Evolutionary conservation across 2,888 invertebrate species (phyloP).

Genomic region (Metopia argyrocephala): DNA sequence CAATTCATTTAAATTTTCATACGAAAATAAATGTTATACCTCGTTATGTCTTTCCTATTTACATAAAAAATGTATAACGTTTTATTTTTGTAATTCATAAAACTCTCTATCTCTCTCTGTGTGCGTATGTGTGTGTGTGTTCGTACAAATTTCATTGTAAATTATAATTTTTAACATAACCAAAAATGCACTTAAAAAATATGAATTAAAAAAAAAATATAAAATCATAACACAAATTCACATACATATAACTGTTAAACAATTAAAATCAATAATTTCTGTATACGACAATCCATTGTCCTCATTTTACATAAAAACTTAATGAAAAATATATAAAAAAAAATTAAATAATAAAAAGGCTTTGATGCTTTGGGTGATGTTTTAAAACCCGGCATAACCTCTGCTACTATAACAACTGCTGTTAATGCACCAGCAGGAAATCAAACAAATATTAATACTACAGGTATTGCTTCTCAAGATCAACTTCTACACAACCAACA

Average conservation of each 20-base stretch:
- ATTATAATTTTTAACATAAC: slow-evolving; percentile 20
- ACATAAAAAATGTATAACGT: slow-evolving; percentile 4
- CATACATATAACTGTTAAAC: slow-evolving; percentile 27
- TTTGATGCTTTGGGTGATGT: slow-evolving; percentile 88
- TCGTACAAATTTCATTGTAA: slow-evolving; percentile 10
- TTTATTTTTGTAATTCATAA: slow-evolving; percentile 18
- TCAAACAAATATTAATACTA: slow-evolving; percentile 77
- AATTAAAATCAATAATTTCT: slow-evolving; percentile 23
- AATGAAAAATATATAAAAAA: slow-evolving; percentile 48
- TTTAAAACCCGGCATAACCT: slow-evolving; percentile 81
- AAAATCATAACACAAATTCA: slow-evolving; percentile 50
- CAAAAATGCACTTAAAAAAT: slow-evolving; percentile 41
- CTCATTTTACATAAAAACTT: slow-evolving; percentile 51
- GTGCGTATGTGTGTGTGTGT: slow-evolving; percentile 6
- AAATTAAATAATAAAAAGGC: slow-evolving; percentile 77
- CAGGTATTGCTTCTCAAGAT: slow-evolving; percentile 74
- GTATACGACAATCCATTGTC: slow-evolving; percentile 13
- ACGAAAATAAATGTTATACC: background rate
- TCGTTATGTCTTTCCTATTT: background rate
- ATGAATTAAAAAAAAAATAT: slow-evolving; percentile 34
- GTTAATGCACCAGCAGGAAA: slow-evolving; percentile 67
- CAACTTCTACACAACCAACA: slow-evolving; percentile 68
- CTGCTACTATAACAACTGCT: slow-evolving; percentile 65
- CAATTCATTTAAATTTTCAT: slow-evolving; percentile 29
- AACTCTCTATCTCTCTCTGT: slow-evolving; percentile 1